Percentiles rank a stretch among this genome's conserved stretches.
These are phyloP conservation scores for Liposcelis brunnea DNA, from an alignment of 2,888 invertebrate genomes.

Conservation along the genomic window DNA sequence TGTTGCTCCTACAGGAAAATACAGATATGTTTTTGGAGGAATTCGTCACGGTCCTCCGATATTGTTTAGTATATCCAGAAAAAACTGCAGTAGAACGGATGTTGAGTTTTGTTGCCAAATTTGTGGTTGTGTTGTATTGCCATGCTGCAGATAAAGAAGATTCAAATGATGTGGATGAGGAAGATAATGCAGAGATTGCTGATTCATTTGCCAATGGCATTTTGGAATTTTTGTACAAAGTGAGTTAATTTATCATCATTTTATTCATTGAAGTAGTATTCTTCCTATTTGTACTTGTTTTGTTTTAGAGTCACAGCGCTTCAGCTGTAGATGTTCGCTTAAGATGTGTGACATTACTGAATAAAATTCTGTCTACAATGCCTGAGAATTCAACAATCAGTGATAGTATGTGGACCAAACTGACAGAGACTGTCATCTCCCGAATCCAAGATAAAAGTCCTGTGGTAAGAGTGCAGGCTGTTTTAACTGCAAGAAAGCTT, in stretches of 20 bases:
- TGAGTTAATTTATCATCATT: too few relatives aligned
- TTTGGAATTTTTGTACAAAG: neutral
- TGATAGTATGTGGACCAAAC: neutral
- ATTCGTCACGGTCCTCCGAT: neutral
- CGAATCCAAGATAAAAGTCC: slow-evolving; percentile 1
- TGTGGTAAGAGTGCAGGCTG: neutral
- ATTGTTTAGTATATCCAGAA: slow-evolving; percentile 4
- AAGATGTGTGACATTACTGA: neutral
- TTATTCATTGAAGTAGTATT: too few relatives aligned
- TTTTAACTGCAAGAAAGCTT: neutral
- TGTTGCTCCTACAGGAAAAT: slow-evolving; percentile 3
- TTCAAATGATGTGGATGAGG: slow-evolving; percentile 2
- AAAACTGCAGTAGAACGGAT: slow-evolving; percentile 2
- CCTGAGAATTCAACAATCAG: slow-evolving; percentile 1
- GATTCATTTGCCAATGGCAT: neutral
- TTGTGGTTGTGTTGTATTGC: neutral
- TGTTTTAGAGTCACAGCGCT: slow-evolving; percentile 2
- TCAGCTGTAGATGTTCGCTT: slow-evolving; percentile 1
- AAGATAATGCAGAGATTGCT: neutral
- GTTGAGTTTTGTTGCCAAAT: neutral
- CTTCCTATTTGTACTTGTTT: too few relatives aligned
- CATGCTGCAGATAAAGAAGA: neutral
- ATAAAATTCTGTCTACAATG: neutral
- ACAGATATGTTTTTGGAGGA: neutral
- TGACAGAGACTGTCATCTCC: neutral